Conservation (phyloP, 2,113 vertebrate species). For the Salvator merianae region DNA sequence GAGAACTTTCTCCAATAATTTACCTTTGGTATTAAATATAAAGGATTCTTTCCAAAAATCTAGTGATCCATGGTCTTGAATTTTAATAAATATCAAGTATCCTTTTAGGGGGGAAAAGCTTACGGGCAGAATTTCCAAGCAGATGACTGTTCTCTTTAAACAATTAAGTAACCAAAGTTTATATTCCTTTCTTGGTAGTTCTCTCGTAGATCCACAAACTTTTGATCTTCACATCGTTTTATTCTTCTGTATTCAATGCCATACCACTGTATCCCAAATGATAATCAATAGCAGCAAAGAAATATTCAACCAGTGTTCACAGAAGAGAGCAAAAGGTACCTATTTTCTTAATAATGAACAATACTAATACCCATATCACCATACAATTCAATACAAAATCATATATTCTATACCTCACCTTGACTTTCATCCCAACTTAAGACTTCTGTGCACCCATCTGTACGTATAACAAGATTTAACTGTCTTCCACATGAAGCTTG, state of each 20-base stretch:
- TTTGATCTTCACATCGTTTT: background rate
- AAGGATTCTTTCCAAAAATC: background rate
- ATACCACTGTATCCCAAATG: background rate
- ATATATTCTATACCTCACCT: constrained; percentile 8
- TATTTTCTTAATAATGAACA: fast-evolving
- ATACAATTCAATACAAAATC: background rate
- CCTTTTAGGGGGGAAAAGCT: constrained; percentile 4
- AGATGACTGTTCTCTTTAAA: background rate
- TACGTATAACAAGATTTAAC: background rate
- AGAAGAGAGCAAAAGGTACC: background rate
- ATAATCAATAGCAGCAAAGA: background rate
- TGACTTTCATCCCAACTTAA: constrained; percentile 7
- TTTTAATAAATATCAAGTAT: background rate
- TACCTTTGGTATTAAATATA: constrained; percentile 27
- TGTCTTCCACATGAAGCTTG: constrained; percentile 6
- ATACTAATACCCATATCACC: constrained; percentile 12
- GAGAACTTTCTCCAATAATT: background rate
- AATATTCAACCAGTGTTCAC: background rate
- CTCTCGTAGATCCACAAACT: background rate
- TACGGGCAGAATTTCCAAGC: background rate
- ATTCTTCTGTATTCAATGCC: constrained; percentile 3
- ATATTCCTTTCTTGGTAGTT: constrained; percentile 7
- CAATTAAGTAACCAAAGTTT: constrained; percentile 21
- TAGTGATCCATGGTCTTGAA: background rate
- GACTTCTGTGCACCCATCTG: constrained; percentile 6